A percentile compares a stretch with the other conserved stretches of the same genome.
Evolutionary conservation across 2,888 invertebrate species (phyloP).

Genomic region (Nysson spinosus): DNA sequence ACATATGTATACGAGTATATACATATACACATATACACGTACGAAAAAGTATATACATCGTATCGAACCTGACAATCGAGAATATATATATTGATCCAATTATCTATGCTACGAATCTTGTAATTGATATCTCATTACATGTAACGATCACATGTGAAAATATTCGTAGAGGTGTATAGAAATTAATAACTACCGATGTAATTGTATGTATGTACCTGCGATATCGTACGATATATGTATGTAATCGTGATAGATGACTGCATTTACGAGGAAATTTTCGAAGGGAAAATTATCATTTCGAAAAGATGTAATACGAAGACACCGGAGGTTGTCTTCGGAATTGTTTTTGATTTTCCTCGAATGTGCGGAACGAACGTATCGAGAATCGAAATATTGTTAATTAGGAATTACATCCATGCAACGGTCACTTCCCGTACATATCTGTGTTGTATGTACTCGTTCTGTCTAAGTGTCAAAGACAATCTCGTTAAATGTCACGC

Average conservation of each 20-base stretch:
- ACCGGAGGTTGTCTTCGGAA: not conserved
- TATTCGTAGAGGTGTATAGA: constrained; percentile 33
- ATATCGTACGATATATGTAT: constrained; percentile 4
- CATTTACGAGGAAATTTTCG: not conserved
- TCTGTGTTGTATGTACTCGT: constrained; percentile 66
- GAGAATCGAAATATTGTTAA: not conserved
- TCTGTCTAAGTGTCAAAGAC: constrained; percentile 60
- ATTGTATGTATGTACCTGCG: constrained; percentile 33
- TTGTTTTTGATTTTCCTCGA: not conserved
- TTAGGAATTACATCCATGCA: constrained; percentile 47
- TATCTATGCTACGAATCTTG: constrained; percentile 35
- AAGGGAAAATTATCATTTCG: too few species aligned
- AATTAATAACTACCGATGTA: constrained; percentile 25
- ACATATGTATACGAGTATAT: constrained; percentile 25
- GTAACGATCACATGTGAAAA: constrained; percentile 22
- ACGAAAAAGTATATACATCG: constrained; percentile 28
- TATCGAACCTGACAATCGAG: constrained; percentile 72
- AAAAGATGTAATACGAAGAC: not conserved
- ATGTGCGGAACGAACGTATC: not conserved
- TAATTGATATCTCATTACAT: constrained; percentile 39
- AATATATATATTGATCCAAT: constrained; percentile 46
- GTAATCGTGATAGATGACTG: not conserved
- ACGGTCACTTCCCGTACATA: constrained; percentile 68
- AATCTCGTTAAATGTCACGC: constrained; percentile 53
- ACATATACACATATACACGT: constrained; percentile 14